Evolutionary conservation across 2,797 vertebrate genomes (phyloP).

Genomic region (Morus bassanus): DNA sequence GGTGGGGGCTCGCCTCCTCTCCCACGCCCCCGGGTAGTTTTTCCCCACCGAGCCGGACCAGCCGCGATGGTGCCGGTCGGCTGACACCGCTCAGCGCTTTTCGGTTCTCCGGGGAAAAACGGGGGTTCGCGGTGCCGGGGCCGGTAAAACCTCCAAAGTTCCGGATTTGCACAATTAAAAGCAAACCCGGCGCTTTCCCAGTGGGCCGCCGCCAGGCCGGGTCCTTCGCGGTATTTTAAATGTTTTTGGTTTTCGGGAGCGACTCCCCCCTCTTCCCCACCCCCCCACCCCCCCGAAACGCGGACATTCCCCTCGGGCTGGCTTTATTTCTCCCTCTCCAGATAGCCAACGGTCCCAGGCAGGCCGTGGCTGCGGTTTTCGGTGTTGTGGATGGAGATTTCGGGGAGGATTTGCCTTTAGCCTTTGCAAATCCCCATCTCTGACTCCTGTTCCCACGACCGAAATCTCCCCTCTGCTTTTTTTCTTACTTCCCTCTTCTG

Average conservation of each 20-base stretch:
- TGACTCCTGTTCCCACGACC: conserved; percentile 16
- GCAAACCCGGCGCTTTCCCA: background rate
- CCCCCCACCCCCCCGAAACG: background rate
- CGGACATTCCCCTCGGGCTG: background rate
- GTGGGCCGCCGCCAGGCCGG: background rate
- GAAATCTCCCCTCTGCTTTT: background rate
- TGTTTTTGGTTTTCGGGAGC: background rate
- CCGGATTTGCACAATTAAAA: background rate
- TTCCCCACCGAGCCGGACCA: background rate
- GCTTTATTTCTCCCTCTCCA: background rate
- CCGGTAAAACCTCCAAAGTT: background rate
- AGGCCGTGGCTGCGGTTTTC: background rate
- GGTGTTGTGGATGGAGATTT: background rate
- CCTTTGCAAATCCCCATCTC: background rate
- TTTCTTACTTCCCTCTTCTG: background rate
- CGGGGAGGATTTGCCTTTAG: background rate
- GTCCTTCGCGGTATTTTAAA: background rate
- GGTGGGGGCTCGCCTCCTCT: background rate
- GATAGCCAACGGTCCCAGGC: background rate
- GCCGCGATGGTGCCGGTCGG: background rate
- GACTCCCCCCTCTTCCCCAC: too few relatives aligned
- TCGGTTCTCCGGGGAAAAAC: background rate
- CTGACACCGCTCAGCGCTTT: background rate
- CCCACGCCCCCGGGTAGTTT: background rate
- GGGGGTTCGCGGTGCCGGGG: background rate